Evolutionary conservation across 2,113 vertebrate species (phyloP).

Genomic region (Albula goreensis): DNA sequence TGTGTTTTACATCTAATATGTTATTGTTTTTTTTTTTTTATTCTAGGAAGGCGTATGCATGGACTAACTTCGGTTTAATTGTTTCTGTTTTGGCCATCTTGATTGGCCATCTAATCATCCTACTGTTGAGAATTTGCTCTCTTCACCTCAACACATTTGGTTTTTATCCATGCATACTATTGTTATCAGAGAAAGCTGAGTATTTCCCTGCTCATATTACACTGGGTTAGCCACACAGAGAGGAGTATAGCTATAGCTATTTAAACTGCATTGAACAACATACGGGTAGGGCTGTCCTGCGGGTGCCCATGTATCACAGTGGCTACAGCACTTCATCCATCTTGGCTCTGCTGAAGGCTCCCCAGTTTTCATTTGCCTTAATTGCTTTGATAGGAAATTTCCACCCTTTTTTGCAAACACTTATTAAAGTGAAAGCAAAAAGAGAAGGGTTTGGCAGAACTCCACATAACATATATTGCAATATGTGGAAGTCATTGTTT

Average conservation of each 20-base stretch:
- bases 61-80: no score
- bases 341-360: background rate
- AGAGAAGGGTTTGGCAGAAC: background rate
- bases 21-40: no score
- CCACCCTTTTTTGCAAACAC: constrained; percentile 1
- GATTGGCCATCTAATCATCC: no score
- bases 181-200: background rate
- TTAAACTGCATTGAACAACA: background rate
- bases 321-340: background rate
- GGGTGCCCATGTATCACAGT: background rate
- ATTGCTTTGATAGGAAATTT: background rate
- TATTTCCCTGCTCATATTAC: background rate
- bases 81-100: no score
- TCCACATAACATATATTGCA: background rate
- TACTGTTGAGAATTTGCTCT: no score
- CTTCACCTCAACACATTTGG: no score
- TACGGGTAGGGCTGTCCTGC: background rate
- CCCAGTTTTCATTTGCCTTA: constrained; percentile 9
- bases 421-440: background rate
- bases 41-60: no score
- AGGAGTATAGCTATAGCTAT: background rate
- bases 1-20: no score
- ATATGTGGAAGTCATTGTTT: background rate
- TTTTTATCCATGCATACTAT: background rate
- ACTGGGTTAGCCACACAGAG: background rate